Evolutionary conservation across 2,888 invertebrate genomes (phyloP).

Genomic region (Sepioteuthis lessoniana): DNA sequence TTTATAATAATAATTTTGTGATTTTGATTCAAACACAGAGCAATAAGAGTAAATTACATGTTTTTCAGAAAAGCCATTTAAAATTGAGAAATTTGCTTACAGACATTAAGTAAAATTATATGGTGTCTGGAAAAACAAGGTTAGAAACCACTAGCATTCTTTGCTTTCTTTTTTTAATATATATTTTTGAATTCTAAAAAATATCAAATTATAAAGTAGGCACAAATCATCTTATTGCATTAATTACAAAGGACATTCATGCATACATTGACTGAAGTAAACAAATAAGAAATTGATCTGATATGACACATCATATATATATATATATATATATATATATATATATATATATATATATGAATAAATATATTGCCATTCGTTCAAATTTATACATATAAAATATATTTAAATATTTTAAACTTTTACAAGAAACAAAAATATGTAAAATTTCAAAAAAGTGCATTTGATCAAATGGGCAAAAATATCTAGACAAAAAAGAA

Average conservation of each 20-base stretch:
- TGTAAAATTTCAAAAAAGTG: not conserved
- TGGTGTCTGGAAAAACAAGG: not conserved
- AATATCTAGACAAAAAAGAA: not conserved
- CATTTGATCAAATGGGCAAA: not conserved
- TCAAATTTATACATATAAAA: not conserved
- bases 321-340: conserved; percentile 36
- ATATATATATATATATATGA: conserved; percentile 35
- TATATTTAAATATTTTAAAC: not conserved
- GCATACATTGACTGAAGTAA: no score
- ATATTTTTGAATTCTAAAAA: not conserved
- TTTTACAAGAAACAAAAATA: not conserved
- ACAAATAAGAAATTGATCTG: no score
- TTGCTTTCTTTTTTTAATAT: not conserved
- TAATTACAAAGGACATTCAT: no score
- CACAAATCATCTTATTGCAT: not conserved
- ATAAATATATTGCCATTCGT: not conserved
- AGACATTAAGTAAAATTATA: not conserved
- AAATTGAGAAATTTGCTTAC: not conserved
- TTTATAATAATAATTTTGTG: not conserved
- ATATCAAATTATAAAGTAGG: not conserved
- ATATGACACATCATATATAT: not conserved
- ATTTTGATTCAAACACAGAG: not conserved
- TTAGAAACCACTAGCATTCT: not conserved
- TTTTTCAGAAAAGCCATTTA: not conserved
- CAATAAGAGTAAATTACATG: no score